phyloP scores from a whole-genome alignment of 2,888 invertebrate species.

The Eupithecia centaureata region DNA sequence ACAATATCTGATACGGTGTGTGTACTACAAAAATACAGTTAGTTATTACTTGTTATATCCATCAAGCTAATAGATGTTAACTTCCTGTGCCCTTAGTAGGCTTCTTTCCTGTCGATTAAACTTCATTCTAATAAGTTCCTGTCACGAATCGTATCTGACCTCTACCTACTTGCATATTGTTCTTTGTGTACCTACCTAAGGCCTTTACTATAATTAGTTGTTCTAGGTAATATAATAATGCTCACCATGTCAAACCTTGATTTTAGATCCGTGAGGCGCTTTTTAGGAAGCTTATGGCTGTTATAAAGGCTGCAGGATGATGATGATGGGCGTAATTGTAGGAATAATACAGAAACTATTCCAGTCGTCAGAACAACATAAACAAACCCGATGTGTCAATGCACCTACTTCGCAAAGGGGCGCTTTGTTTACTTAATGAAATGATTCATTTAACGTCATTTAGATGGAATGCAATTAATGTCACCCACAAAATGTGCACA shows the following conservation, averaged over 20 bases:
- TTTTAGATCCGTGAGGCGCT: not conserved
- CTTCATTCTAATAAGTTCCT: conserved; percentile 32
- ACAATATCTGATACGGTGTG: not conserved
- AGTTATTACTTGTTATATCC: not conserved
- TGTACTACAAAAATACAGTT: not conserved
- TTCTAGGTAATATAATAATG: not conserved
- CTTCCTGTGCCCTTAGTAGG: conserved; percentile 53
- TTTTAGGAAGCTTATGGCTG: not conserved
- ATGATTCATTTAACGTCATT: conserved; percentile 40
- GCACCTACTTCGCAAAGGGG: conserved; percentile 32
- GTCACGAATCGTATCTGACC: conserved; percentile 13
- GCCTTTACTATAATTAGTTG: not conserved
- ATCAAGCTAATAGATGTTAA: conserved; percentile 25
- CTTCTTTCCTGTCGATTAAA: conserved; percentile 56
- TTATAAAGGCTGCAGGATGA: not conserved
- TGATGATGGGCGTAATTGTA: not conserved
- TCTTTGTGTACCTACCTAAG: not conserved
- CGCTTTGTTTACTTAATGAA: conserved; percentile 37
- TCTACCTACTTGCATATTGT: not conserved
- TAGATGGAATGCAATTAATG: conserved; percentile 36
- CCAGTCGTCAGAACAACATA: conserved; percentile 34
- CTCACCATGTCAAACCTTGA: not conserved
- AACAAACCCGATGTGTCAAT: conserved; percentile 40
- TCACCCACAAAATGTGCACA: conserved; percentile 19
- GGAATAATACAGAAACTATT: conserved; percentile 21